Conservation (phyloP, 35 echinoderm and acorn worm genomes). For the Eucidaris tribuloides region DNA sequence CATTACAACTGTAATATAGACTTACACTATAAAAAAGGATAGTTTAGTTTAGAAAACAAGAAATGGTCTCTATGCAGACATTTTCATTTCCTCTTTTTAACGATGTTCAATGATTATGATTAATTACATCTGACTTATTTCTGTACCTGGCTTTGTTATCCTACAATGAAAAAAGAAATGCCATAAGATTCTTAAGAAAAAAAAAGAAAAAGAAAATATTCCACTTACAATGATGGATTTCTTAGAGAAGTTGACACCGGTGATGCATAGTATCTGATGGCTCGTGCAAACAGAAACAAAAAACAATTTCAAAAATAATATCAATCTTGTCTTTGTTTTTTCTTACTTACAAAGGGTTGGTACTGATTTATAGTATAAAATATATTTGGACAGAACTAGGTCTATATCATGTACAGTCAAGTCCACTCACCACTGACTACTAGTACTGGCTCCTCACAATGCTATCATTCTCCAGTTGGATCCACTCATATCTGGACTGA, state of each 20-base stretch:
- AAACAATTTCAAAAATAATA: constrained; percentile 19
- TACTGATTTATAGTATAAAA: background rate
- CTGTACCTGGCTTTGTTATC: background rate
- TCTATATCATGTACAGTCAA: background rate
- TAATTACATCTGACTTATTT: background rate
- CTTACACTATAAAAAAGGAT: too few relatives aligned
- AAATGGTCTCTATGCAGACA: background rate
- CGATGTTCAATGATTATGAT: background rate
- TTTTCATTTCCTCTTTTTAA: background rate
- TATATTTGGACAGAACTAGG: background rate
- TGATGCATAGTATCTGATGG: constrained; percentile 97
- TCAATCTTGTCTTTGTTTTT: background rate
- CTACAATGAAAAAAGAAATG: background rate
- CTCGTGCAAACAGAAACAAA: constrained; percentile 67
- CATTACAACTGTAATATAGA: too few relatives aligned
- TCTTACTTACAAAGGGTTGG: background rate
- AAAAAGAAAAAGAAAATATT: background rate
- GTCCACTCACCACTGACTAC: background rate
- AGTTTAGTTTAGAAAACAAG: background rate
- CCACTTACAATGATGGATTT: constrained; percentile 96
- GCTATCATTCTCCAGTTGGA: too few relatives aligned
- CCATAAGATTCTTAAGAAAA: too few relatives aligned
- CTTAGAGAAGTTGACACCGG: constrained; percentile 89
- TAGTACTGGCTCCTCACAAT: background rate
- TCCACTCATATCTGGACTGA: too few relatives aligned